phyloP scores from a whole-genome alignment of 2,113 vertebrate species.

The Porphyrio hochstetteri region DNA sequence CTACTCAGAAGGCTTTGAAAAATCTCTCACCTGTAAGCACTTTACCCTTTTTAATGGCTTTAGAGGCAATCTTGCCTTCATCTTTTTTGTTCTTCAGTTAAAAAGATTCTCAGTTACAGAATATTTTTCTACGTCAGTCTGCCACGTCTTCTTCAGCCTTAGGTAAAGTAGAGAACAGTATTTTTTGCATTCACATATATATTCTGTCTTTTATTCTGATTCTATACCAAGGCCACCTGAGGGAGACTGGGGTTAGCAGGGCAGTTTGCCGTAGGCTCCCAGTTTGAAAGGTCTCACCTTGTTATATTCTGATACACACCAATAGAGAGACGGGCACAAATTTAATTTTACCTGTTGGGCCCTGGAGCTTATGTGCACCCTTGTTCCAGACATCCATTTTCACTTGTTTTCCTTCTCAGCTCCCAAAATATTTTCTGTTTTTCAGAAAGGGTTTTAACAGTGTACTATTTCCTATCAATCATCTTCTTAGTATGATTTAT shows the following conservation, averaged over 20 bases:
- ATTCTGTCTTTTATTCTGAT: neutral
- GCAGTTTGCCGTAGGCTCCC: neutral
- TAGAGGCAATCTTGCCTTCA: neutral
- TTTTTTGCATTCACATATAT: neutral
- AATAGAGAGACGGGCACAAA: neutral
- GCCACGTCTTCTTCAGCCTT: neutral
- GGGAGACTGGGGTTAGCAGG: neutral
- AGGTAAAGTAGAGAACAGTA: neutral
- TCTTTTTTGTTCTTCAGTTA: neutral
- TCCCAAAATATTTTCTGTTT: neutral
- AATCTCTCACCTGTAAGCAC: neutral
- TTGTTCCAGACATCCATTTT: neutral
- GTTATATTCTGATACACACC: neutral
- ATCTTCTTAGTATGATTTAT: neutral
- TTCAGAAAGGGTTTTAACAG: neutral
- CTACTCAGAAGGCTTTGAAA: neutral
- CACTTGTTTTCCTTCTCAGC: neutral
- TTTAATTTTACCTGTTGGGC: neutral
- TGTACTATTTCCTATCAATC: neutral
- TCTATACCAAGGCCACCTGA: neutral
- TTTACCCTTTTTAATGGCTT: neutral
- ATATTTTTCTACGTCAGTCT: neutral
- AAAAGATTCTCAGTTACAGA: neutral
- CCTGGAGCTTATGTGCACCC: neutral
- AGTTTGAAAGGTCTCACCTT: neutral